A percentile compares a stretch with the other conserved stretches of the same genome.
phyloP scores from a whole-genome alignment of 2,797 vertebrate genomes.

The Phyllotis vaccarum region DNA sequence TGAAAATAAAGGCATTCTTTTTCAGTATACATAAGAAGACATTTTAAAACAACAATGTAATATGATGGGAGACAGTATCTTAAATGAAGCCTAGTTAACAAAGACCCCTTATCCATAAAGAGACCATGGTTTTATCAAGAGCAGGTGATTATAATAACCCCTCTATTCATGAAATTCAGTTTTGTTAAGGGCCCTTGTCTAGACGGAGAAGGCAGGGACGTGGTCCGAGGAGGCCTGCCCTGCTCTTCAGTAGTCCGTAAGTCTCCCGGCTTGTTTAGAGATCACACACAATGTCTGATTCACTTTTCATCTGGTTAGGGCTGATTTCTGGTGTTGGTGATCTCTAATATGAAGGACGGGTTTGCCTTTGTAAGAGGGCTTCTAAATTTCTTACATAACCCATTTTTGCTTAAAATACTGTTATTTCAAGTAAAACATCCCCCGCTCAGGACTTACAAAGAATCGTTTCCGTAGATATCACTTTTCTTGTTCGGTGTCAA shows the following conservation, averaged over 20 bases:
- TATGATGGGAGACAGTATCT: background rate
- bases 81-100: background rate
- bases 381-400: constrained; percentile 7
- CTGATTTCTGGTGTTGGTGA: constrained; percentile 42
- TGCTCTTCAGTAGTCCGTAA: background rate
- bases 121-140: background rate
- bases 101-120: constrained; percentile 21
- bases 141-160: background rate
- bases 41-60: constrained; percentile 51
- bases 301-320: constrained; percentile 41
- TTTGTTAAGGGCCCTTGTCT: background rate
- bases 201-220: constrained; percentile 3
- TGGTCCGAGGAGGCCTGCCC: background rate
- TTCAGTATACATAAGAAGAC: background rate
- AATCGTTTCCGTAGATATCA: constrained; percentile 87
- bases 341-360: constrained; percentile 5
- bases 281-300: constrained; percentile 2
- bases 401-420: constrained; percentile 54
- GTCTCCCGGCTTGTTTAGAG: constrained; percentile 34
- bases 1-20: constrained; percentile 41
- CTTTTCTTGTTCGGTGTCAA: constrained; percentile 88
- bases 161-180: background rate
- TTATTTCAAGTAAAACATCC: constrained; percentile 1
- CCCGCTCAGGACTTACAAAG: constrained; percentile 87
- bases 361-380: constrained; percentile 10